phyloP scores from a whole-genome alignment of 2,113 vertebrate genomes.

The Pogonocichla stellata region DNA sequence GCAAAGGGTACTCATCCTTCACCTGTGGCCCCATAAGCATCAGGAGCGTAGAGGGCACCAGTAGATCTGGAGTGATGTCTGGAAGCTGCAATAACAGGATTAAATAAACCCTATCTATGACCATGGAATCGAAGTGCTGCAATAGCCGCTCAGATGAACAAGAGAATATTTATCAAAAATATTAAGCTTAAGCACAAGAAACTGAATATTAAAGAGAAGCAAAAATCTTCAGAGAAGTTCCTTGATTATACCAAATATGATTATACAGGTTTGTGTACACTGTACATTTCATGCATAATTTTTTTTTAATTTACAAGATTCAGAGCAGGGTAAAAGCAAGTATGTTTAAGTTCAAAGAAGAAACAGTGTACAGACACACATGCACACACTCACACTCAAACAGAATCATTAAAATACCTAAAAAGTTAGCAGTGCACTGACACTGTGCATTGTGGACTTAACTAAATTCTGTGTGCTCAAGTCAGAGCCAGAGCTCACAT shows the following conservation, averaged over 20 bases:
- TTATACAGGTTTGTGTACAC: neutral
- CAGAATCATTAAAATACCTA: neutral
- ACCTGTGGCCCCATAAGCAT: slow-evolving; percentile 95
- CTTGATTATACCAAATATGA: neutral
- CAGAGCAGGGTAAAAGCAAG: slow-evolving; percentile 11
- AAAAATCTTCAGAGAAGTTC: neutral
- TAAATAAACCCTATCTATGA: slow-evolving; percentile 80
- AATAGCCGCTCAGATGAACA: slow-evolving; percentile 51
- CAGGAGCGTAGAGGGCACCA: slow-evolving; percentile 93
- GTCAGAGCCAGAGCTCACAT: neutral
- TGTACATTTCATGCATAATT: slow-evolving; percentile 3
- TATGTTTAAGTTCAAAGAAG: neutral
- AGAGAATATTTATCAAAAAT: neutral
- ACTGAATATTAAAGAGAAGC: neutral
- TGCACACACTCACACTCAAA: neutral
- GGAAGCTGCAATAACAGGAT: slow-evolving; percentile 93
- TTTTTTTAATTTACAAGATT: neutral
- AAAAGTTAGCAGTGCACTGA: neutral
- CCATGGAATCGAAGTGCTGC: slow-evolving; percentile 62
- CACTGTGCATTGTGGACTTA: neutral
- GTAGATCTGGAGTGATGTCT: slow-evolving; percentile 98
- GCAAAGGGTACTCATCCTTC: slow-evolving; percentile 90
- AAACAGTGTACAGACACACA: neutral
- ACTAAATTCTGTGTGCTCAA: fast-evolving
- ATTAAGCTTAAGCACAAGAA: neutral